These are phyloP conservation scores for Pagrus major DNA, from an alignment of 2,113 vertebrate genomes.

Conservation along the genomic window DNA sequence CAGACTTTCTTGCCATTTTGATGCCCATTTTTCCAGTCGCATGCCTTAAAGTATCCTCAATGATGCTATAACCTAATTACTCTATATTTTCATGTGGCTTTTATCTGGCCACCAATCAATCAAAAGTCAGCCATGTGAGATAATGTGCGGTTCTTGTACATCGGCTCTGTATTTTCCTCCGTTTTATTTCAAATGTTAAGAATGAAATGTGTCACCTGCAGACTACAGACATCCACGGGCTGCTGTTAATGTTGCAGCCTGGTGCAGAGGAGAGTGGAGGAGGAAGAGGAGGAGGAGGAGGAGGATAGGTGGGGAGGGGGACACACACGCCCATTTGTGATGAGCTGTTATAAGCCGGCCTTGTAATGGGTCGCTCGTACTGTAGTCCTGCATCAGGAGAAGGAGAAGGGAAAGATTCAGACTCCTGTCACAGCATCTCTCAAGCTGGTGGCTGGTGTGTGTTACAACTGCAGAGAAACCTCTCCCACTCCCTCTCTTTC, in stretches of 20 bases:
- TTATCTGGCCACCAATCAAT: not conserved
- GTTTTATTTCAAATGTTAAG: slow-evolving; percentile 1
- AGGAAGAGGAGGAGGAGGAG: slow-evolving; percentile 8
- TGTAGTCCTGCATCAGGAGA: slow-evolving; percentile 49
- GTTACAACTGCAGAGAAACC: slow-evolving; percentile 66
- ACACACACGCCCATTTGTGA: slow-evolving; percentile 73
- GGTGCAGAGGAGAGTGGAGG: slow-evolving; percentile 66
- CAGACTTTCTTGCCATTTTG: slow-evolving; percentile 11
- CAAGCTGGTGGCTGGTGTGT: slow-evolving; percentile 62
- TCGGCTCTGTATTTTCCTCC: not conserved
- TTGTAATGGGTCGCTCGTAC: slow-evolving; percentile 32
- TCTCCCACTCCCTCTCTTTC: slow-evolving; percentile 32
- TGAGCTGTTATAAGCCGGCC: slow-evolving; percentile 56
- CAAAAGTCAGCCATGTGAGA: not conserved
- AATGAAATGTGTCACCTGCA: not conserved
- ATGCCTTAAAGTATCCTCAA: not conserved
- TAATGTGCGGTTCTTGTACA: not conserved
- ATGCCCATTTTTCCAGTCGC: slow-evolving; percentile 1
- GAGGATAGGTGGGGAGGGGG: slow-evolving; percentile 18
- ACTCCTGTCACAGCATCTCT: slow-evolving; percentile 37
- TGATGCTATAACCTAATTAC: not conserved
- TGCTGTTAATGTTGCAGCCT: slow-evolving; percentile 59
- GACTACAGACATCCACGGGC: slow-evolving; percentile 29
- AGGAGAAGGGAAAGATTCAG: slow-evolving; percentile 38
- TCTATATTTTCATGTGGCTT: not conserved